Evolutionary conservation across 2,888 invertebrate species (phyloP).

Genomic region (Hybos culiciformis): DNA sequence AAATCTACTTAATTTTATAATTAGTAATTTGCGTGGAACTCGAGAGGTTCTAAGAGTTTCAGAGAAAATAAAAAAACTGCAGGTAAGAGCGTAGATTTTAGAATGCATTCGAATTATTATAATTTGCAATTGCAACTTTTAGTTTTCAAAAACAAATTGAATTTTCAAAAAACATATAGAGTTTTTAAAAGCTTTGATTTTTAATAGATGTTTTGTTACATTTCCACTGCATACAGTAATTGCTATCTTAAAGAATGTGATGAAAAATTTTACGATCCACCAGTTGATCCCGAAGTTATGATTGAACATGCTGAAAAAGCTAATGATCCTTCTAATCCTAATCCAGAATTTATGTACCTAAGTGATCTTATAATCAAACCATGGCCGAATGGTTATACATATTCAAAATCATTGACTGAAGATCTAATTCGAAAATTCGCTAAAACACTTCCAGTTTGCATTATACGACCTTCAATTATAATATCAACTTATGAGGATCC

Average conservation of each 20-base stretch:
- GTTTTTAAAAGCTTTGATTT: no score
- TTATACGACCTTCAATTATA: conserved; percentile 20
- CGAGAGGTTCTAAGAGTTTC: conserved; percentile 18
- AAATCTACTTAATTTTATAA: conserved; percentile 14
- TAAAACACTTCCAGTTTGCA: conserved; percentile 15
- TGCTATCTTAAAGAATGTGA: conserved; percentile 12
- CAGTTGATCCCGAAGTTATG: conserved; percentile 18
- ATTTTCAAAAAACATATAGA: no score
- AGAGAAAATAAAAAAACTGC: conserved; percentile 15
- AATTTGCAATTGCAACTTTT: no score
- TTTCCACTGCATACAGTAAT: conserved; percentile 22
- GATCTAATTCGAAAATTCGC: conserved; percentile 18
- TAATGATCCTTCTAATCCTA: neutral
- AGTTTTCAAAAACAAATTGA: no score
- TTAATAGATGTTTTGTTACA: conserved; percentile 18
- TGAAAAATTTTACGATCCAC: conserved; percentile 19
- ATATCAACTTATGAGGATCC: conserved; percentile 21
- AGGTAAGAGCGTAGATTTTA: no score
- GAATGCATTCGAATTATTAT: no score
- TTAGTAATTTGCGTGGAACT: conserved; percentile 19
- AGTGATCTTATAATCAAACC: conserved; percentile 17
- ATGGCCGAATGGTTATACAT: conserved; percentile 22
- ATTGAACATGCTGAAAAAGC: conserved; percentile 16
- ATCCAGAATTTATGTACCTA: conserved; percentile 9
- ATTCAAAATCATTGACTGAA: conserved; percentile 20